Evolutionary conservation across 2,888 invertebrate species (phyloP).

Genomic region (Julus scandinavius): DNA sequence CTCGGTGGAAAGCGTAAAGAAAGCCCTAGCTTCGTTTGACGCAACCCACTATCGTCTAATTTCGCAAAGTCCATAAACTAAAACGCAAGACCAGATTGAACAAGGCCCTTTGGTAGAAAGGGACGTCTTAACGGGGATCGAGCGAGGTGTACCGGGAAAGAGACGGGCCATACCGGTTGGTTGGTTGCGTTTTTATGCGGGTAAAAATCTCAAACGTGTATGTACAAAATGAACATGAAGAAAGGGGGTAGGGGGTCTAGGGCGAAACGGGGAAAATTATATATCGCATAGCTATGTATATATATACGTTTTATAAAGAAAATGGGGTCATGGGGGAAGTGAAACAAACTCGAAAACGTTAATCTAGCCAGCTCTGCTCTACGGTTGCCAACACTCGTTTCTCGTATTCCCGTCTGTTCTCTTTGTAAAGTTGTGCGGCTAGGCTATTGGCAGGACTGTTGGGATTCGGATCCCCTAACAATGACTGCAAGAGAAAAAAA

Average conservation of each 20-base stretch:
- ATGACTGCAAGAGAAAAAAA: conserved; percentile 79
- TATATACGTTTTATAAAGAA: conserved; percentile 41
- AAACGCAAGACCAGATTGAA: neutral
- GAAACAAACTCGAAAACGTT: conserved; percentile 65
- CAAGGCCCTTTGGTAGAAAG: too few relatives aligned
- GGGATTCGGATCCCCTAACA: conserved; percentile 99
- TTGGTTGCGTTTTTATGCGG: neutral
- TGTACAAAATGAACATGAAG: conserved; percentile 34
- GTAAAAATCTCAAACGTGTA: neutral
- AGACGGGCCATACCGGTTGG: too few relatives aligned
- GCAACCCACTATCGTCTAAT: neutral
- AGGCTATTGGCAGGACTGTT: conserved; percentile 99
- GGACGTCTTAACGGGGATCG: too few relatives aligned
- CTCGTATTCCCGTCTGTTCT: conserved; percentile 98
- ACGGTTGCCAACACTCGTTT: conserved; percentile 99
- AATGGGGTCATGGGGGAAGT: neutral
- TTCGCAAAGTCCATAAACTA: neutral
- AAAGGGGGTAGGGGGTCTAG: neutral
- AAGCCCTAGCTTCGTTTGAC: neutral
- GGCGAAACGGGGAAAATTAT: neutral
- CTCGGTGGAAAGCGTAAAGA: neutral
- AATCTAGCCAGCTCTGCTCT: conserved; percentile 98
- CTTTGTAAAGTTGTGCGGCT: conserved; percentile 99
- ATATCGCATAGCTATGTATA: conserved; percentile 30
- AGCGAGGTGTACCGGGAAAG: too few relatives aligned